Base-by-base conservation (phyloP, 2,888 invertebrate genomes). In the Heterodera filipjevi region DNA sequence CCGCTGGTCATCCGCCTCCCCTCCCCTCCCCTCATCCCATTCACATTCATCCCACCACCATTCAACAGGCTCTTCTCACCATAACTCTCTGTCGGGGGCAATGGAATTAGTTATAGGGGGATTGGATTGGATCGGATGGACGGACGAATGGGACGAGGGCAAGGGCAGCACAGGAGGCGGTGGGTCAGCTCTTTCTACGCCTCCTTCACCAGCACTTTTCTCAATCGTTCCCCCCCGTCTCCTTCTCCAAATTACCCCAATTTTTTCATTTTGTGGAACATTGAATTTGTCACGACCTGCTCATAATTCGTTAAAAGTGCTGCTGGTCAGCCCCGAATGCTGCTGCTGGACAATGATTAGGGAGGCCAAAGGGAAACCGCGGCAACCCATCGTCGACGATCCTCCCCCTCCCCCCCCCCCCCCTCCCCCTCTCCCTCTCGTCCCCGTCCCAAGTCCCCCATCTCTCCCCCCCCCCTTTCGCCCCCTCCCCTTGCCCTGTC, bases 61-160 rank as follows among this genome's bases (percentile, higher is more conserved):
- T 59, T 59, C 59, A 5, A 27, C 59, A 59, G 59, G 59, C 59
- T 59, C 59, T 59, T 59, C 59, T 59, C 59, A 59, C 59, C 59
- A 59, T 59, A n/a, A 59, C 59, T 59, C 59, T 59, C n/a, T 59
- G 59, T 2, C 59, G 59, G 59, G 27, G 59, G 12, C 6, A 49
- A 19, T 49, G 59, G 59, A 59, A 59, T 59, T 59, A 27, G n/a
- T n/a, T n/a, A n/a, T n/a, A n/a, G n/a, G n/a, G n/a, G 53, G 53
- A 19, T 53, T n/a, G n/a, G 53, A 53, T 59, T 59, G 59, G 59
- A 59, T 59, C 59, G 27, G 59, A 59, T 19, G 27, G 5, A 59
- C 59, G 59, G 59, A 59, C 59, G 59, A 59, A 59, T 59, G n/a
- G 59, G 59, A 59, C 59, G 59, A 59, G 59, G 59, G 59, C n/a